phyloP scores from a whole-genome alignment of 2,888 invertebrate species.

The Anarsia innoxiella region DNA sequence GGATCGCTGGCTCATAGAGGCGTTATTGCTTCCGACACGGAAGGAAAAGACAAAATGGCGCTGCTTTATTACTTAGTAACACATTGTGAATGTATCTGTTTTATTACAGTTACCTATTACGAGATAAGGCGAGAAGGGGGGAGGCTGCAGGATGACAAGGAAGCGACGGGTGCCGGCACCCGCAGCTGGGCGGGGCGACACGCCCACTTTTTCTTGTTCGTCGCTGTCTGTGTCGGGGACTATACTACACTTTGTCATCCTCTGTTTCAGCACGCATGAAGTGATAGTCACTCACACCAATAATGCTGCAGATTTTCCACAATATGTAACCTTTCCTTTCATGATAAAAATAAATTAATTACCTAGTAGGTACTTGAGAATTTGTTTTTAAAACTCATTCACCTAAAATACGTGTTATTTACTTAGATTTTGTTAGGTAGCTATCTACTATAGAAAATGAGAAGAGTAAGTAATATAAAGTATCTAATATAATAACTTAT shows the following conservation, averaged over 20 bases:
- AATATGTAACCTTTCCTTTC: no score
- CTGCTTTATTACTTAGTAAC: constrained; percentile 73
- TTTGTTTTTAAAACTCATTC: no score
- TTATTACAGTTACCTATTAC: constrained; percentile 67
- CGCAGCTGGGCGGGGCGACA: constrained; percentile 69
- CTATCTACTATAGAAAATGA: no score
- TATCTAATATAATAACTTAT: no score
- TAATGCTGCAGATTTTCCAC: neutral
- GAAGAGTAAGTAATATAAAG: no score
- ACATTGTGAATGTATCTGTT: constrained; percentile 67
- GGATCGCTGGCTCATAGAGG: constrained; percentile 59
- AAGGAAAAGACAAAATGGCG: constrained; percentile 70
- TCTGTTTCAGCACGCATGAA: constrained; percentile 24
- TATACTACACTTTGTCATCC: no score
- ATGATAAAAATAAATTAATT: no score
- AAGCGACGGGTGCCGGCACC: no score
- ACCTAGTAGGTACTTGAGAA: no score
- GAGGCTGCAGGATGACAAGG: constrained; percentile 58
- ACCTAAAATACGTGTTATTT: no score
- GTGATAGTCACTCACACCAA: constrained; percentile 8
- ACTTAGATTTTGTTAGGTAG: no score
- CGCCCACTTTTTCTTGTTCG: constrained; percentile 65
- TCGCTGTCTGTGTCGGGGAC: constrained; percentile 35
- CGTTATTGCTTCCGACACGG: constrained; percentile 61
- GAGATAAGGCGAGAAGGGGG: constrained; percentile 56